Conservation (phyloP, 1,140 invertebrate genomes). For the Pomacea maculata region DNA sequence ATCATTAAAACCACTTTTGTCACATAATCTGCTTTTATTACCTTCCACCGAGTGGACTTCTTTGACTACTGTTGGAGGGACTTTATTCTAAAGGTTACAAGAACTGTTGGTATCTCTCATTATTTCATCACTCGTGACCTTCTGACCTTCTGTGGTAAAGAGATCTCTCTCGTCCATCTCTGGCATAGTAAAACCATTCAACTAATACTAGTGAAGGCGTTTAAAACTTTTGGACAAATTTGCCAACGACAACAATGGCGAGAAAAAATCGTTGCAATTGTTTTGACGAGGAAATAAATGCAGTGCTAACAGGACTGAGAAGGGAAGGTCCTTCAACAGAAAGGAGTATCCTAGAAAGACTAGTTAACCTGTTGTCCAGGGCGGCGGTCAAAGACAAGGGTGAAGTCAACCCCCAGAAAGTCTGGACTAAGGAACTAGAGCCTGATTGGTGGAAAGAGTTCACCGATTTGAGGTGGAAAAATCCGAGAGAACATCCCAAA, state of each 20-base stretch:
- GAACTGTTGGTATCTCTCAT: too few relatives aligned
- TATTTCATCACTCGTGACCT: too few relatives aligned
- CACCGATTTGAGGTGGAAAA: slow-evolving; percentile 17
- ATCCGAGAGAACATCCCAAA: slow-evolving; percentile 20
- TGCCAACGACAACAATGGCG: not conserved
- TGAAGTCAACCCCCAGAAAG: slow-evolving; percentile 5
- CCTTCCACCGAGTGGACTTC: too few relatives aligned
- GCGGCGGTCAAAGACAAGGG: slow-evolving; percentile 10
- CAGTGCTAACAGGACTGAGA: slow-evolving; percentile 8
- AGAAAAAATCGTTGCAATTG: slow-evolving; percentile 13
- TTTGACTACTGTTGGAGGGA: too few relatives aligned
- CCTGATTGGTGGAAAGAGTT: slow-evolving; percentile 9
- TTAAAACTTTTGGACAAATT: too few relatives aligned
- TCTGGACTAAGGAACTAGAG: slow-evolving; percentile 4
- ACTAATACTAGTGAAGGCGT: too few relatives aligned
- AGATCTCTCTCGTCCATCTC: too few relatives aligned
- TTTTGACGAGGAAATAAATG: not conserved
- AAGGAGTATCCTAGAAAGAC: slow-evolving; percentile 6
- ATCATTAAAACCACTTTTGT: too few relatives aligned
- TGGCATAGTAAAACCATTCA: too few relatives aligned
- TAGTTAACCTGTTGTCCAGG: slow-evolving; percentile 12
- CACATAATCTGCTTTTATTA: too few relatives aligned
- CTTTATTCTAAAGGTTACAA: too few relatives aligned
- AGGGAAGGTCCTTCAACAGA: slow-evolving; percentile 15
- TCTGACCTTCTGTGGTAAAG: too few relatives aligned